A percentile compares a stretch with the other conserved stretches of the same genome.
These are phyloP conservation scores for Acleris literana DNA, from an alignment of 2,888 invertebrate genomes.

Conservation along the genomic window DNA sequence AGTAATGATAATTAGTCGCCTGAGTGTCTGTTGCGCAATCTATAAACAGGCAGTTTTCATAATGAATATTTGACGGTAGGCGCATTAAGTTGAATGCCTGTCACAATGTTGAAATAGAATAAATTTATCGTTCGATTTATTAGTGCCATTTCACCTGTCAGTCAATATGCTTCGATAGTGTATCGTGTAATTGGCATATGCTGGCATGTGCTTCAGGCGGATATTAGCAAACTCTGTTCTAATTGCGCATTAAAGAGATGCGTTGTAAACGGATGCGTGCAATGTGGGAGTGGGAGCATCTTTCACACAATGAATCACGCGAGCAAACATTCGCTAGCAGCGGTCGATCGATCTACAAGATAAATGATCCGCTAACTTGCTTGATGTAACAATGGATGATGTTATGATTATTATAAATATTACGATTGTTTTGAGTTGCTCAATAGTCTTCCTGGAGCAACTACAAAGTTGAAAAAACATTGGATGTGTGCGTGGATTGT, in stretches of 20 bases:
- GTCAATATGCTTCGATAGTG: constrained; percentile 18
- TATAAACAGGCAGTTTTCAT: constrained; percentile 25
- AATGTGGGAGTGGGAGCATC: background rate
- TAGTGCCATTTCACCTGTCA: constrained; percentile 32
- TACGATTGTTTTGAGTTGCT: constrained; percentile 13
- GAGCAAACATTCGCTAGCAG: background rate
- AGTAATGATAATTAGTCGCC: constrained; percentile 41
- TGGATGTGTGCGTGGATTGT: no score
- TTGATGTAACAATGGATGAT: constrained; percentile 14
- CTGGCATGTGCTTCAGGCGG: constrained; percentile 13
- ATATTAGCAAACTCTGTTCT: constrained; percentile 6
- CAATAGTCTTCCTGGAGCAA: constrained; percentile 5
- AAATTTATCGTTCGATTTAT: constrained; percentile 28
- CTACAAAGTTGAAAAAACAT: no score
- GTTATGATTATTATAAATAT: constrained; percentile 29
- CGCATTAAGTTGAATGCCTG: constrained; percentile 29
- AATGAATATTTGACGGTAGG: constrained; percentile 32
- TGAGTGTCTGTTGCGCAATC: constrained; percentile 33
- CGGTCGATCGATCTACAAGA: constrained; percentile 19
- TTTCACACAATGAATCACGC: background rate
- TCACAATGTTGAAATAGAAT: constrained; percentile 35
- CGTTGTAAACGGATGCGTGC: background rate
- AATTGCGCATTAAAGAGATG: background rate
- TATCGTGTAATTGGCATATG: constrained; percentile 19
- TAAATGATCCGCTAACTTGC: constrained; percentile 17